These are phyloP conservation scores for Microctonus brassicae DNA, from an alignment of 2,888 invertebrate species.

Conservation along the genomic window DNA sequence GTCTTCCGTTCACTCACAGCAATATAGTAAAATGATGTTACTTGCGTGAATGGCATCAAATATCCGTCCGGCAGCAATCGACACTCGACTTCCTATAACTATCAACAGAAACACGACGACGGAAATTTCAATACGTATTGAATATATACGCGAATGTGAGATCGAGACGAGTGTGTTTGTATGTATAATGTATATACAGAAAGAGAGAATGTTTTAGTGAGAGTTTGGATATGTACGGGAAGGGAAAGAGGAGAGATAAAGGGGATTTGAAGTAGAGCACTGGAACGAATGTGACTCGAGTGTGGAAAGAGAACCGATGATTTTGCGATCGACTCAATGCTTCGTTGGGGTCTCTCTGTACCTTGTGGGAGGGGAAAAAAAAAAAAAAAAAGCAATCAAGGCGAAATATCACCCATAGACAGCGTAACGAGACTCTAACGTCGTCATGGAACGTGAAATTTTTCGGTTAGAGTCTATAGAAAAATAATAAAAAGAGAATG, in stretches of 20 bases:
- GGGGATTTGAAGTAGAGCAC: neutral
- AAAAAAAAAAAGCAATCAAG: slow-evolving; percentile 26
- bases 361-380: slow-evolving; percentile 2
- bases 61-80: slow-evolving; percentile 29
- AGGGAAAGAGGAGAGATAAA: neutral
- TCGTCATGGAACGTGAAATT: slow-evolving; percentile 6
- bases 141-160: too few species aligned
- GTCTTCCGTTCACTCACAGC: neutral
- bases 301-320: slow-evolving; percentile 18
- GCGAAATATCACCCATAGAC: slow-evolving; percentile 14
- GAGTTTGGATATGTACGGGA: neutral
- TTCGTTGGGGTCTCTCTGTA: slow-evolving; percentile 9
- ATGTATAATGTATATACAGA: neutral
- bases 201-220: neutral
- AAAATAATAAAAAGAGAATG: neutral
- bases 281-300: slow-evolving; percentile 16
- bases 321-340: slow-evolving; percentile 22
- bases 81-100: slow-evolving; percentile 27
- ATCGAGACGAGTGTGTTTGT: too few species aligned
- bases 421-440: slow-evolving; percentile 6
- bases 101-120: slow-evolving; percentile 16
- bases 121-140: slow-evolving; percentile 30
- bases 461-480: neutral
- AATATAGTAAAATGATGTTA: slow-evolving; percentile 8
- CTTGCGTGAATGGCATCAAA: slow-evolving; percentile 12